Evolutionary conservation across 2,797 vertebrate genomes (phyloP).

Genomic region (Amblyopsis hoosieri): DNA sequence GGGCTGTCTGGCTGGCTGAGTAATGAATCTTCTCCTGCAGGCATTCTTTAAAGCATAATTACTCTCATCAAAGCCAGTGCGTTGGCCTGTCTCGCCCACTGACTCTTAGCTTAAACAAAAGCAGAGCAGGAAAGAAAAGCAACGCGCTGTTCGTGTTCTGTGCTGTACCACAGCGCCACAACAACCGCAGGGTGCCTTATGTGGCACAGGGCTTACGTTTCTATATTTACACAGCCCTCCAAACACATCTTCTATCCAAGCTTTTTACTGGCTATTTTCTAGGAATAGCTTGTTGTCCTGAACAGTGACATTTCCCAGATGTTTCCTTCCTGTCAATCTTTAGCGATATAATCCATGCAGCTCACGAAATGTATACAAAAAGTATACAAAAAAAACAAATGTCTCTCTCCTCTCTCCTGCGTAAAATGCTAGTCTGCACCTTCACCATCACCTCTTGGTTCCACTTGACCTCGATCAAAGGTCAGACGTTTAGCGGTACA

Average conservation of each 20-base stretch:
- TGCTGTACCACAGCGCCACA: conserved; percentile 26
- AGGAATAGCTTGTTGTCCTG: too few relatives aligned
- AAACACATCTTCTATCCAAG: too few relatives aligned
- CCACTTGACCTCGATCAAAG: conserved; percentile 10
- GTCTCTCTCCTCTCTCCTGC: too few relatives aligned
- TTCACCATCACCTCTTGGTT: not conserved
- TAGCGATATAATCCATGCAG: too few relatives aligned
- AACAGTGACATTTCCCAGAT: too few relatives aligned
- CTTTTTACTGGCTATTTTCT: too few relatives aligned
- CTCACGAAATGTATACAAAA: too few relatives aligned
- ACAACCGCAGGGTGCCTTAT: conserved; percentile 30
- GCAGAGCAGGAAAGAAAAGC: conserved; percentile 31
- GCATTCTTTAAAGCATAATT: conserved; percentile 79
- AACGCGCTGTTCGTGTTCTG: not conserved
- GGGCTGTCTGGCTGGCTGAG: conserved; percentile 63
- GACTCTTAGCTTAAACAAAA: conserved; percentile 75
- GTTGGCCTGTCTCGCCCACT: conserved; percentile 55
- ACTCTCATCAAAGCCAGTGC: conserved; percentile 73
- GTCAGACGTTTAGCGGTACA: not conserved
- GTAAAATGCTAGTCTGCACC: not conserved
- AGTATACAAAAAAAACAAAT: too few relatives aligned
- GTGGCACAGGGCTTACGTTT: not conserved
- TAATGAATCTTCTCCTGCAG: conserved; percentile 80
- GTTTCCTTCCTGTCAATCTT: too few relatives aligned
- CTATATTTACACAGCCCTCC: too few relatives aligned